Percentiles rank a stretch among this genome's conserved stretches.
These are phyloP conservation scores for Spodoptera litura DNA, from an alignment of 1,140 invertebrate species.

Conservation along the genomic window DNA sequence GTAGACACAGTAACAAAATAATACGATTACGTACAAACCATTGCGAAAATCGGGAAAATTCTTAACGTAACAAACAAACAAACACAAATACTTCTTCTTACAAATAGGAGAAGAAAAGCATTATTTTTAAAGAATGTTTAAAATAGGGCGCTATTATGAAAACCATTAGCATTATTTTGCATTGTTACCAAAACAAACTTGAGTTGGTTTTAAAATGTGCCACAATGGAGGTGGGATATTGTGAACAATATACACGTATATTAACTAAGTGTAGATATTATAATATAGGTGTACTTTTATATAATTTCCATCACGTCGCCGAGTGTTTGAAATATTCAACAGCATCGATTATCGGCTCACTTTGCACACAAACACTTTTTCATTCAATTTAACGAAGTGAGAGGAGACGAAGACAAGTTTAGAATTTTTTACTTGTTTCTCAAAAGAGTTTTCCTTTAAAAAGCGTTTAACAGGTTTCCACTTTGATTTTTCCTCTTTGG, in stretches of 20 bases:
- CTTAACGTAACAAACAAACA: neutral
- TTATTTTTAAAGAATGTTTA: slow-evolving; percentile 32
- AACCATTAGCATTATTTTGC: slow-evolving; percentile 52
- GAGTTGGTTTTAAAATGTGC: slow-evolving; percentile 53
- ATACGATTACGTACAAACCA: neutral
- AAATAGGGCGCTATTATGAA: slow-evolving; percentile 51
- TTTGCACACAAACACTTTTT: slow-evolving; percentile 79
- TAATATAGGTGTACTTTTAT: slow-evolving; percentile 19
- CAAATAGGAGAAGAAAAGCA: slow-evolving; percentile 37
- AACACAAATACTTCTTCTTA: slow-evolving; percentile 17
- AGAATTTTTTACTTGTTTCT: slow-evolving; percentile 33
- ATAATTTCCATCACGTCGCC: slow-evolving; percentile 72
- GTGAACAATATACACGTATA: slow-evolving; percentile 40
- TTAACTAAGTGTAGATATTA: slow-evolving; percentile 17
- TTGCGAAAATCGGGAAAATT: too few species aligned
- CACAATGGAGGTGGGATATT: slow-evolving; percentile 47
- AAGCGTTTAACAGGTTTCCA: slow-evolving; percentile 16
- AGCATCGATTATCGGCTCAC: slow-evolving; percentile 78
- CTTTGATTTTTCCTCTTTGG: slow-evolving; percentile 10
- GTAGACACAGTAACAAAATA: too few species aligned
- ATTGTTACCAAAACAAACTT: slow-evolving; percentile 56
- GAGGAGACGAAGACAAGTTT: slow-evolving; percentile 57
- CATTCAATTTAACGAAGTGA: slow-evolving; percentile 71
- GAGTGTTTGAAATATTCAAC: slow-evolving; percentile 78
- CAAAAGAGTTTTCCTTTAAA: slow-evolving; percentile 10